These are phyloP conservation scores for cattle (Bos taurus) DNA, from an alignment of 2,113 vertebrate species.

Conservation along the genomic window DNA sequence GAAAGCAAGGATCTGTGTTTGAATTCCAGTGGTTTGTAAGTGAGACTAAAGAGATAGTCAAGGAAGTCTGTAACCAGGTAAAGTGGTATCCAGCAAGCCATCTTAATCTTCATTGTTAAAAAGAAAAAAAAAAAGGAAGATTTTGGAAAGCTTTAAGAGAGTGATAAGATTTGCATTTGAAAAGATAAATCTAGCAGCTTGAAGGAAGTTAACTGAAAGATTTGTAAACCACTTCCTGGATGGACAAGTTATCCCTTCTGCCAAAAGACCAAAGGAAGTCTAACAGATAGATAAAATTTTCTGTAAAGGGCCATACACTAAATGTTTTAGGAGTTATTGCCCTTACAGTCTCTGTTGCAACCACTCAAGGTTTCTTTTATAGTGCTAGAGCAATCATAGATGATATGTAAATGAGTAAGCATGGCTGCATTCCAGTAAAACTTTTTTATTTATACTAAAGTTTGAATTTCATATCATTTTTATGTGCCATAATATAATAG, in stretches of 20 bases:
- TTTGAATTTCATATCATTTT: background rate
- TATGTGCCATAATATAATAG: background rate
- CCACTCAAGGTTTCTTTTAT: background rate
- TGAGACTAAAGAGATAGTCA: background rate
- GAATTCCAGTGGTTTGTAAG: background rate
- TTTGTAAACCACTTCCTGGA: background rate
- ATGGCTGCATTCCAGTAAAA: background rate
- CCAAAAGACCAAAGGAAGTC: background rate
- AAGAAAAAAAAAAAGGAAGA: background rate
- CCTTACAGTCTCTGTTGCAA: background rate
- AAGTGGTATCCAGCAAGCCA: background rate
- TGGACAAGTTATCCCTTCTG: background rate
- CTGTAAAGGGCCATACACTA: background rate
- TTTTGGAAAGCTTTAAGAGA: background rate
- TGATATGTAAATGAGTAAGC: background rate
- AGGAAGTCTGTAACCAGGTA: background rate
- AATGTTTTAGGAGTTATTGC: background rate
- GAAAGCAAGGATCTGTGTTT: background rate
- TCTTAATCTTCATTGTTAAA: background rate
- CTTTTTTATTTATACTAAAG: background rate
- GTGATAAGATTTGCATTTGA: conserved; percentile 6
- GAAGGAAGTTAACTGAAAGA: background rate
- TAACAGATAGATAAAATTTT: background rate
- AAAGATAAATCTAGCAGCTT: background rate
- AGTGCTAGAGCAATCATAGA: background rate